Conservation (phyloP, 1,140 invertebrate genomes). For the Campoletis sonorensis region DNA sequence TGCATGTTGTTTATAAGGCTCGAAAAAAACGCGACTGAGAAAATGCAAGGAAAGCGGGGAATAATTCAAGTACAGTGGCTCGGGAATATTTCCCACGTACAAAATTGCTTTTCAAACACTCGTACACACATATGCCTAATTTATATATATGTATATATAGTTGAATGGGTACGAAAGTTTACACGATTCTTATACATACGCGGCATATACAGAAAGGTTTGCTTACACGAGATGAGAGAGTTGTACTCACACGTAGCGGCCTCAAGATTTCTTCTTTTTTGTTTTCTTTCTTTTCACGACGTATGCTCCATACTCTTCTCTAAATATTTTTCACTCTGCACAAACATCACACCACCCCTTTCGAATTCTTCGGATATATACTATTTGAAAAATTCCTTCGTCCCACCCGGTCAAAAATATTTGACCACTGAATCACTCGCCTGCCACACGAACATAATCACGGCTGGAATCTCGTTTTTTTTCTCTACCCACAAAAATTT, state of each 20-base stretch:
- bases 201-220: conserved; percentile 21
- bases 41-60: neutral
- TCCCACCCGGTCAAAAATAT: conserved; percentile 53
- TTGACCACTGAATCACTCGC: conserved; percentile 65
- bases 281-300: conserved; percentile 9
- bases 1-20: conserved; percentile 2
- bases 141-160: neutral
- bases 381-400: conserved; percentile 13
- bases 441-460: neutral
- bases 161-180: too few species aligned
- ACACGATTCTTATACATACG: conserved; percentile 1
- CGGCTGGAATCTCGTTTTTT: neutral
- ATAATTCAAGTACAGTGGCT: conserved; percentile 1
- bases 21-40: neutral
- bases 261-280: too few species aligned
- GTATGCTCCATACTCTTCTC: neutral
- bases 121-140: neutral
- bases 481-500: neutral
- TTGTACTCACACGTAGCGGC: conserved; percentile 42
- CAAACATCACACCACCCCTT: conserved; percentile 35
- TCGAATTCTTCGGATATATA: conserved; percentile 35
- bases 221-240: conserved; percentile 48
- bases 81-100: conserved; percentile 11
- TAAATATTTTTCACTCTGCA: conserved; percentile 53
- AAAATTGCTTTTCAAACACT: neutral